Base-by-base conservation (phyloP, 2,113 vertebrate species). In the Silurus meridionalis region DNA sequence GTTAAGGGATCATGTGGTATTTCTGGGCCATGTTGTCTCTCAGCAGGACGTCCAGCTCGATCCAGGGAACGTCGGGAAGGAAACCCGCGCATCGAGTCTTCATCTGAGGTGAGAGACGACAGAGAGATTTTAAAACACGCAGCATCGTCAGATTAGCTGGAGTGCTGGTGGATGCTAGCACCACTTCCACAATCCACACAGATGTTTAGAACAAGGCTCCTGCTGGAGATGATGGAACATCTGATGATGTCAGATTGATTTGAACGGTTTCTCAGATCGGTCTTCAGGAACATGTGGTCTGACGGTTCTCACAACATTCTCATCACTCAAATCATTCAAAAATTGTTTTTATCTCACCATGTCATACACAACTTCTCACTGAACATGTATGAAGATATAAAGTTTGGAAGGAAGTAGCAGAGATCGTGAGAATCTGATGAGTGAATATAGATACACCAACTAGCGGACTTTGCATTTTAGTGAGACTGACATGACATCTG, bases 11-110 rank as follows among this genome's bases (percentile, higher is more conserved):
- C 75, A 25, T 57, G 50, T 55, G 75, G 75, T 53, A 55, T 79
- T 79, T 57, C 75, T 58, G 53, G 53, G n/a, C 53, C 75, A 79
- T 79, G 52, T 79, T 79, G 75, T 57, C 75, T 79, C 53, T 37
- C 75, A 79, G 75, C 75, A 57, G 53, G 53, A 58, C 3, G 3
- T 28, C 53, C 53, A 17, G 75, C 14, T 28, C 17, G 53, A 28
- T 57, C 75, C n/a, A 28, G 53, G 74, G 72, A 75, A 52, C 48
- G 11, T 23, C 10, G 71, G 72, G 72, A 77, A 25, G 52, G 57
- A 55, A 77, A 57, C 23, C 52, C 1, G 3, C 7, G 14, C 4
- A 78, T 14, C 75, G 21, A 17, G n/a, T 79, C 75, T 17, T 78
- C 75, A n/a, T 28, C 48, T 50, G 48, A 74, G 71, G 46, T 74